Evolutionary conservation across 2,113 vertebrate species (phyloP), one percentile per base, ranked within the genome.

Genomic region (Neopipo cinnamomea): DNA sequence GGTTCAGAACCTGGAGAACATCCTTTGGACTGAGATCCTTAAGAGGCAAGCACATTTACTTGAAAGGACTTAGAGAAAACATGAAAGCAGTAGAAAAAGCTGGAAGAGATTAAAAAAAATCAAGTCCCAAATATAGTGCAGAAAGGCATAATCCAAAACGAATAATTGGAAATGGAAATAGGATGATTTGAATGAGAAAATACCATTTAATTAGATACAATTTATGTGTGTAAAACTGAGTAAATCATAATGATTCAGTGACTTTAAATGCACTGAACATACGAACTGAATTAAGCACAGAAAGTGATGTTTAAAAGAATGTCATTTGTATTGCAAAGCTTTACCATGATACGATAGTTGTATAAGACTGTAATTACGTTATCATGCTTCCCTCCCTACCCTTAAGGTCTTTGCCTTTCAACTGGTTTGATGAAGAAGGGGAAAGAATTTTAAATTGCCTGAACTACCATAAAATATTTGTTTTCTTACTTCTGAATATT

Each of bases 251-350:
- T 55, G 33, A 55, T 89, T 74, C 20, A 11, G 12, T 77, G 88
- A 66, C 50, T 94, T 87, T 47, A 85, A 75, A 67, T 47, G 21
- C 63, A 47, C 37, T 77, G 55, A 94, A 67, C 42, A 59, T 71
- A 49, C 0, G 0, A 89, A 81, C 35, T 59, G 59, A 72, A 44
- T 89, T 83, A 93, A 83, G 83, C 67, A 68, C 86, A 78, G 73
- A 95, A 84, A 95, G 24, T 24, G 35, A 66, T 47, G 14, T 81
- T 91, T 91, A 53, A 89, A 96, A 81, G 42, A 81, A 71, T 78
- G 44, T 80, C 4, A 91, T 97, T 97, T 95, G 94, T 87, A 39
- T 95, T 95, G 91, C 94, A 95, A 94, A 95, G 89, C 75, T 95
- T 91, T 87, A 71, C 89, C 59, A 56, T 89, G 93, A 94, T 95